Conservation (phyloP, 2,888 invertebrate species). For the Lithophane socia region DNA sequence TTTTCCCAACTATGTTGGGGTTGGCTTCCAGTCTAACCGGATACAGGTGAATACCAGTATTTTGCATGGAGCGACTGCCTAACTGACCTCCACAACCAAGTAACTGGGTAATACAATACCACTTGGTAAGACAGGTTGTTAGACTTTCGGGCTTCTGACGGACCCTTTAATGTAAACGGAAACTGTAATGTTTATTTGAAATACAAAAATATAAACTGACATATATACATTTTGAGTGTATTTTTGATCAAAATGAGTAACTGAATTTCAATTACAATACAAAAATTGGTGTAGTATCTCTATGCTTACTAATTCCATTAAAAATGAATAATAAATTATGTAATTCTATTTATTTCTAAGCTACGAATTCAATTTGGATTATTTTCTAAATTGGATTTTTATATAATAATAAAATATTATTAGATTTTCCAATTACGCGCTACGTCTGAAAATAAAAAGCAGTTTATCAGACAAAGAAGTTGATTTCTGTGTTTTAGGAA, state of each 20-base stretch:
- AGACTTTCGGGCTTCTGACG: too few species aligned
- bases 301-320: conserved; percentile 35
- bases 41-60: too few species aligned
- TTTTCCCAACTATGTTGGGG: too few species aligned
- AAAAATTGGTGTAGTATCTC: not conserved
- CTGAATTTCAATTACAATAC: conserved; percentile 19
- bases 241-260: not conserved
- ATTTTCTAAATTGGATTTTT: conserved; percentile 38
- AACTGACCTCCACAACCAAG: too few species aligned
- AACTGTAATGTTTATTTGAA: too few species aligned
- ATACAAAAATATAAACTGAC: too few species aligned
- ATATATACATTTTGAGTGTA: not conserved
- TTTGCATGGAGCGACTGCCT: too few species aligned
- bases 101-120: too few species aligned
- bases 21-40: too few species aligned
- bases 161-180: too few species aligned
- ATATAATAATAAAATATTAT: conserved; percentile 29
- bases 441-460: conserved; percentile 1
- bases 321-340: conserved; percentile 39
- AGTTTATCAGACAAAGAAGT: not conserved
- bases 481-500: not conserved
- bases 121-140: too few species aligned
- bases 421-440: conserved; percentile 26
- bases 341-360: conserved; percentile 42
- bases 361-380: conserved; percentile 31